Conservation (phyloP, 2,113 vertebrate species). For the Hepsetus odoe region DNA sequence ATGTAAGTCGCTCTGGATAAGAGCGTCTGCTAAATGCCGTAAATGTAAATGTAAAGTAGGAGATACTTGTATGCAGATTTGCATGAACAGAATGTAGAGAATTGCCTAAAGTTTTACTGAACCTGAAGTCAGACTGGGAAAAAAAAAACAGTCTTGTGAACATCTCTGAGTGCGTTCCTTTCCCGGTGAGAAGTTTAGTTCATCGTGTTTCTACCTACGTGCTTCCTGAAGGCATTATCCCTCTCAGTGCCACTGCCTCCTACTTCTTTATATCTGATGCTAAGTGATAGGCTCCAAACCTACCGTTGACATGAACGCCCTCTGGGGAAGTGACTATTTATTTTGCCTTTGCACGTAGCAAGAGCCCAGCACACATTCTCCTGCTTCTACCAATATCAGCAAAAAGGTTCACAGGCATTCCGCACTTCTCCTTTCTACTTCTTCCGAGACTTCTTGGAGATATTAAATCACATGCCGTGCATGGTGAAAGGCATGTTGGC, state of each 20-base stretch:
- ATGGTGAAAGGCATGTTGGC: constrained; percentile 22
- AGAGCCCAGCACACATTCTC: neutral
- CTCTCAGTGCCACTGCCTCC: constrained; percentile 16
- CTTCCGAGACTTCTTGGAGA: neutral
- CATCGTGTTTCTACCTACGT: neutral
- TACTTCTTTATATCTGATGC: constrained; percentile 18
- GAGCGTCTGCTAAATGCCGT: too few species aligned
- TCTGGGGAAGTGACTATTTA: constrained; percentile 20
- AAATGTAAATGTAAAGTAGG: too few species aligned
- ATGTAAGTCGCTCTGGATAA: too few species aligned
- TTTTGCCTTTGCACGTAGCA: neutral
- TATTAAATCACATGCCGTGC: constrained; percentile 7
- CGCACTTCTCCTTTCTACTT: neutral
- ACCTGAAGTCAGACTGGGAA: neutral
- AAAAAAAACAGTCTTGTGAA: neutral
- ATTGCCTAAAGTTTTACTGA: neutral
- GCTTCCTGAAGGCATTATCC: constrained; percentile 36
- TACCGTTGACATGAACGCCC: neutral
- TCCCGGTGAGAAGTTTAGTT: constrained; percentile 1
- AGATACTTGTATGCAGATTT: too few species aligned
- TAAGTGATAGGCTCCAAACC: constrained; percentile 9
- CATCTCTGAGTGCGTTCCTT: neutral
- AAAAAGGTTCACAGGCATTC: neutral
- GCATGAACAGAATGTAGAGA: too few species aligned
- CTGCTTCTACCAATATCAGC: neutral